Evolutionary conservation across 2,888 invertebrate species (phyloP).

Genomic region (Xestoiulus laeticollis): DNA sequence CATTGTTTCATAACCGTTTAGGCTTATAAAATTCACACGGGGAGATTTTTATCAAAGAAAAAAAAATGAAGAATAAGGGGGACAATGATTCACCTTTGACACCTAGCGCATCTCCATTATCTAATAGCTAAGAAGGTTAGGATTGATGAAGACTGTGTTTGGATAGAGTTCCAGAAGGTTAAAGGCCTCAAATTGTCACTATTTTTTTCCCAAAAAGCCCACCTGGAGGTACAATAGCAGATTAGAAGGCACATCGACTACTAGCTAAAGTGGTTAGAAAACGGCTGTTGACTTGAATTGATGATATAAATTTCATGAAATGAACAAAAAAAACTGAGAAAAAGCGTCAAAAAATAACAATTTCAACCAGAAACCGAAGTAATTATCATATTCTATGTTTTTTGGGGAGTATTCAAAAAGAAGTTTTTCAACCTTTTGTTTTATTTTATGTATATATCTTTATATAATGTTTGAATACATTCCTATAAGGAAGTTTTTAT

Average conservation of each 20-base stretch:
- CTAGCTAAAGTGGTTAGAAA: background rate
- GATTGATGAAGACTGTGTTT: constrained; percentile 30
- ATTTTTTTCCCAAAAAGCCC: background rate
- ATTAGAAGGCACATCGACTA: background rate
- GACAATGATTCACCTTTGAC: constrained; percentile 27
- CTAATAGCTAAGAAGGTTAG: constrained; percentile 30
- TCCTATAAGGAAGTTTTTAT: background rate
- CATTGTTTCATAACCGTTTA: background rate
- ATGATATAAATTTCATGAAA: background rate
- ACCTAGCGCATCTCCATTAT: background rate
- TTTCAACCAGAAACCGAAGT: background rate
- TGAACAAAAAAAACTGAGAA: background rate
- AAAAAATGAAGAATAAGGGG: background rate
- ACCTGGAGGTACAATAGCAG: background rate
- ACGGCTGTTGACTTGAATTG: constrained; percentile 9
- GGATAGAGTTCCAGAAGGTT: constrained; percentile 19
- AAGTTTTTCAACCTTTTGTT: background rate
- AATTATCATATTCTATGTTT: background rate
- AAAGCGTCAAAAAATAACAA: background rate
- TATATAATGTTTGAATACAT: background rate
- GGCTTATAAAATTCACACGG: background rate
- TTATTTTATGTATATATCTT: background rate
- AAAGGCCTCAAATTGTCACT: constrained; percentile 39
- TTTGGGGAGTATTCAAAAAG: background rate
- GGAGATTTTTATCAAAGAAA: background rate